Base-by-base conservation (phyloP, 2,888 invertebrate genomes). In the Sinhomidia bicolor region DNA sequence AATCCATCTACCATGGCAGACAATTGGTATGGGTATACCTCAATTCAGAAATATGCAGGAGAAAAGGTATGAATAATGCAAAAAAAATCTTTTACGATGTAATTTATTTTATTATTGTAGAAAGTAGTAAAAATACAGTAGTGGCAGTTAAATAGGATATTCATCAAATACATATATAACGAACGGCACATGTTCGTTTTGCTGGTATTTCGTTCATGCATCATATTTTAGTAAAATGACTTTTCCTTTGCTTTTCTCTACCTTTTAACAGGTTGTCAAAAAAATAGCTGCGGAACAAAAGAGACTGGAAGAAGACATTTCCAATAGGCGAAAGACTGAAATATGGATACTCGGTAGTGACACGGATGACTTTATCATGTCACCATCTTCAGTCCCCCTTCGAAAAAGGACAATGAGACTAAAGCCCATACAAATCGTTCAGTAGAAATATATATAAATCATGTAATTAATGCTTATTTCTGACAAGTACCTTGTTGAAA, bases 281-380 rank as follows among this genome's bases (percentile, higher is more conserved):
- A 91, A 92, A 74, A 84, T 91, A 10, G 86, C 90, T 0, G 89
- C 83, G 4, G 91, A 91, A 74, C 91, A 91, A 60, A 92, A 91
- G 76, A 54, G 85, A 36, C 78, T 92, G 36, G 91, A 91, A 79
- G 91, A 89, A 17, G 91, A 91, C 32, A 89, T 88, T 32, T 88
- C 88, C 23, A 88, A 83, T 32, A 65, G 88, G 60, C 76, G 88
- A 3, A 88, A 88, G 88, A 88, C 88, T 88, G 88, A 88, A 83
- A 88, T 88, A 36, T 88, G 88, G 88, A 83, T 88, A 88, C 88
- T 88, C 54, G 88, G 87, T 20, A 88, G 14, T 83, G 88, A 88
- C 5, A 20, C 29, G 12, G 88, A 88, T 44, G 88, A 88, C 20
- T 78, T 54, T 29, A 20, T 88, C 4, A 7, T 83, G 29, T 32